Base-by-base conservation (phyloP, 1,140 invertebrate species). In the Drosophila kurseongensis region DNA sequence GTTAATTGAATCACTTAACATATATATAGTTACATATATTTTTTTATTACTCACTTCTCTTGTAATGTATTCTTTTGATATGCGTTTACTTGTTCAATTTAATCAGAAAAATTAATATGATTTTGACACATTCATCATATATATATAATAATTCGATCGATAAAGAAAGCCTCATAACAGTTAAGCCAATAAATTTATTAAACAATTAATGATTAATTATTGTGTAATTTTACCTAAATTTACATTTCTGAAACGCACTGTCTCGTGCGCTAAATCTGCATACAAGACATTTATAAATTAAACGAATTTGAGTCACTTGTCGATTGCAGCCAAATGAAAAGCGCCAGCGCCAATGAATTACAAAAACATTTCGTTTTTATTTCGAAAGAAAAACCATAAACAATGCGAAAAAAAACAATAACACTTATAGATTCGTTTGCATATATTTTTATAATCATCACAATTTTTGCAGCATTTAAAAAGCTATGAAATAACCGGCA, bases 391-490 rank as follows among this genome's bases (percentile, higher is more conserved):
- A 61, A 52, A 14, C 10, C 58, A 16, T 51, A 61, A 61, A 61
- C 48, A 41, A 44, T 29, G 41, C 40, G 27, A 57, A 44, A 42
- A 42, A 69, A 40, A 42, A 48, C 63, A 16, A 68, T 52, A 67
- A 67, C 65, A 54, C 47, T 27, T 62, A 75, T 48, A 56, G 42
- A 69, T 69, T 58, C 35, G 50, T 32, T 12, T 40, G 29, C 32
- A 35, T 18, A 62, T 35, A 36, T 60, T 45, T 75, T 44, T 44
- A 61, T 42, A 52, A 73, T 61, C 45, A 72, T 55, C 67, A 54
- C 41, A 48, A 71, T 62, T 66, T 56, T 66, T 61, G 78, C 67
- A 57, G 55, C 74, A 74, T 81, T 81, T 74, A 82, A 83, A 78
- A 65, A 62, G 50, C 69, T 51, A 82, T 82, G 60, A 83, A 83